A percentile compares a stretch with the other conserved stretches of the same genome.
These are phyloP conservation scores for Macrostomum cliftonense DNA, from an alignment of 2,888 invertebrate species.

Conservation along the genomic window DNA sequence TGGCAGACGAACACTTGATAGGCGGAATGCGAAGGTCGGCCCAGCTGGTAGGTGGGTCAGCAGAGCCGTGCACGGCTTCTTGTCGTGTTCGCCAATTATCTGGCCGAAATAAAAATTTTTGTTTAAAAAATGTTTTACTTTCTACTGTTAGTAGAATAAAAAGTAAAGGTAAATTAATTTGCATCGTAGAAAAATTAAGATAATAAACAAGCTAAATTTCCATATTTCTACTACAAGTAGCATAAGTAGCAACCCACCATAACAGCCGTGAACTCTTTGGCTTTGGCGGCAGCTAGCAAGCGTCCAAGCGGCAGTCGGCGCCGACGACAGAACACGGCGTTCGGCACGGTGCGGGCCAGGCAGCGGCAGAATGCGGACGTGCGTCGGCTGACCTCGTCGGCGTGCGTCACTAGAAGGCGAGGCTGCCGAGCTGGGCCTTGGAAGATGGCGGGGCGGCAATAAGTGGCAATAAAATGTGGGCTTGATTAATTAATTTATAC, in stretches of 20 bases:
- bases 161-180: too few species aligned
- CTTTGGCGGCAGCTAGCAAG: constrained; percentile 64
- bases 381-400: constrained; percentile 27
- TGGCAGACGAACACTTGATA: constrained; percentile 66
- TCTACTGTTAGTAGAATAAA: too few species aligned
- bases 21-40: constrained; percentile 82
- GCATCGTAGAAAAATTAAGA: too few species aligned
- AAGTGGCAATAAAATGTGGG: too few species aligned
- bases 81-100: constrained; percentile 66
- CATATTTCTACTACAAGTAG: constrained; percentile 34
- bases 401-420: constrained; percentile 1
- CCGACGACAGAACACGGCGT: constrained; percentile 65
- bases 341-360: constrained; percentile 71
- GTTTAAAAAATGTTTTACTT: too few species aligned
- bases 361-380: constrained; percentile 81
- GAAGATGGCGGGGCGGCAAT: too few species aligned
- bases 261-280: constrained; percentile 42
- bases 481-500: too few species aligned
- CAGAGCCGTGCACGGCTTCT: constrained; percentile 71
- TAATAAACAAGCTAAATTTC: too few species aligned
- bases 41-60: constrained; percentile 84
- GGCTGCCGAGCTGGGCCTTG: too few species aligned
- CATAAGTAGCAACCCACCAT: constrained; percentile 46
- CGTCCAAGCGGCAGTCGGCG: constrained; percentile 76
- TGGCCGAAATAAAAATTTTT: too few species aligned